Conservation (phyloP, 2,888 invertebrate genomes). For the Dynastes tityus region DNA sequence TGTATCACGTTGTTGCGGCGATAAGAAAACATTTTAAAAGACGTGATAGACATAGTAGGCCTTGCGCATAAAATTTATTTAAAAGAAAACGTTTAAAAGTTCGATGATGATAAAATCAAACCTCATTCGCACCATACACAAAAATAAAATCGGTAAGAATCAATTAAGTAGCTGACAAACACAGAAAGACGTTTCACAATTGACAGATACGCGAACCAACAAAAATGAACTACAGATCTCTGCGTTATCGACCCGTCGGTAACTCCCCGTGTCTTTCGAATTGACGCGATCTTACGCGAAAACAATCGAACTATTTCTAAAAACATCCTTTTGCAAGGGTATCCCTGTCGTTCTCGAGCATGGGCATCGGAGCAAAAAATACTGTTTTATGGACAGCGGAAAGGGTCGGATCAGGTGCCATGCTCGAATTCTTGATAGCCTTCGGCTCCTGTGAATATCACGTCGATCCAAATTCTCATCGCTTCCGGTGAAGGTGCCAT, state of each 20-base stretch:
- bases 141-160: background rate
- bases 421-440: slow-evolving; percentile 84
- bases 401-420: slow-evolving; percentile 64
- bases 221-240: background rate
- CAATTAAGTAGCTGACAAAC: slow-evolving; percentile 1
- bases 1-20: background rate
- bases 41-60: background rate
- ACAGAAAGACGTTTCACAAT: background rate
- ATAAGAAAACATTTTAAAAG: too few relatives aligned
- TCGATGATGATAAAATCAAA: background rate
- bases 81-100: background rate
- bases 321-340: background rate
- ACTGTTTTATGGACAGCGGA: slow-evolving; percentile 6
- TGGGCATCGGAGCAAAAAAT: slow-evolving; percentile 14
- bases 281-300: background rate
- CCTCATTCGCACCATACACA: too few relatives aligned
- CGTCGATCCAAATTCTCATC: slow-evolving; percentile 97
- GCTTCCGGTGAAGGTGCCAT: slow-evolving; percentile 96
- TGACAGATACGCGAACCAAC: background rate
- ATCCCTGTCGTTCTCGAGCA: background rate
- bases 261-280: too few relatives aligned
- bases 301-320: background rate
- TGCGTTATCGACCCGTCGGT: slow-evolving; percentile 3
- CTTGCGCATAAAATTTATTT: background rate
- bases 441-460: slow-evolving; percentile 93